A percentile compares a stretch with the other conserved stretches of the same genome.
Conservation (phyloP, 2,797 vertebrate species). For the Valencia hispanica region DNA sequence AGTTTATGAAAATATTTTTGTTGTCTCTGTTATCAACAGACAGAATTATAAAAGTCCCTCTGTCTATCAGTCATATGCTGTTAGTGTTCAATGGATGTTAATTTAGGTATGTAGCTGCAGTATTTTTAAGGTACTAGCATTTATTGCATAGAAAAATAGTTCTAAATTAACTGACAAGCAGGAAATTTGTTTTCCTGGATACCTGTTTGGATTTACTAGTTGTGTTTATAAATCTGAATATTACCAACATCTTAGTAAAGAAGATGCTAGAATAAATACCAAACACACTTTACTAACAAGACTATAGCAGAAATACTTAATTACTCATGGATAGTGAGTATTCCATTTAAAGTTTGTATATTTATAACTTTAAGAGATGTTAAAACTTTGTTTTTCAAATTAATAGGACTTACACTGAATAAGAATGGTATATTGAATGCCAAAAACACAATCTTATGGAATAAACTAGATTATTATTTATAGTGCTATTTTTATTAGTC, state of each 20-base stretch:
- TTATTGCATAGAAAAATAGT: not conserved
- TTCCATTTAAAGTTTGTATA: not conserved
- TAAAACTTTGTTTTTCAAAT: not conserved
- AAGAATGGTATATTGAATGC: not conserved
- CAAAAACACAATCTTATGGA: too few relatives aligned
- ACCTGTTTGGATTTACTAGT: not conserved
- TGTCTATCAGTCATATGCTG: not conserved
- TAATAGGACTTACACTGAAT: not conserved
- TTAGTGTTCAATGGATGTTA: not conserved
- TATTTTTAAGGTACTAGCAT: not conserved
- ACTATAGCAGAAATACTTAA: not conserved
- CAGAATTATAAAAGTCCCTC: not conserved
- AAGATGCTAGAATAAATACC: not conserved
- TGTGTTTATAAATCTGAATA: not conserved
- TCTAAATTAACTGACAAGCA: not conserved
- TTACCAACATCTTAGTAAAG: not conserved
- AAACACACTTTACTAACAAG: not conserved
- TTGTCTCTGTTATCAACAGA: not conserved
- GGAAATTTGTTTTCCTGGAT: not conserved
- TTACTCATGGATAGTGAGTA: not conserved
- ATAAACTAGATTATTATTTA: not conserved
- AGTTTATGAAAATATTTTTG: not conserved
- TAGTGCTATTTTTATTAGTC: not conserved
- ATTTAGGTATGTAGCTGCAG: not conserved
- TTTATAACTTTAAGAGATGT: not conserved